These are phyloP conservation scores for Circaetus gallicus DNA, from an alignment of 2,113 vertebrate species.

Conservation along the genomic window DNA sequence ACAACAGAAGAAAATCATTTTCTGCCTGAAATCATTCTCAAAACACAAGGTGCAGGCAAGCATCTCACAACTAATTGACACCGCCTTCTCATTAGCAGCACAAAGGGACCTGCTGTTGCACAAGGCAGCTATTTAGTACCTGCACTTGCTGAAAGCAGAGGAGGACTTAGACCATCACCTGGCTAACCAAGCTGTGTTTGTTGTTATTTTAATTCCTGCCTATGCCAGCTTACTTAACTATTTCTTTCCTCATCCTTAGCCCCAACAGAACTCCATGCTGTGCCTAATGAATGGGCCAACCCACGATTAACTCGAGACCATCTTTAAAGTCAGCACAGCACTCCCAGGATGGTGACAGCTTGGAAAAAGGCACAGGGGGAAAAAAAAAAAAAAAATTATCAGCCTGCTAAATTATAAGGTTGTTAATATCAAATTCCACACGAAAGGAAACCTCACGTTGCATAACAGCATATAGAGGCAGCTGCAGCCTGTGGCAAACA, in stretches of 20 bases:
- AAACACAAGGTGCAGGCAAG: neutral
- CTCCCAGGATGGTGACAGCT: neutral
- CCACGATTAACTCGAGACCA: rapidly evolving
- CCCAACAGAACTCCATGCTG: neutral
- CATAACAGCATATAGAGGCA: neutral
- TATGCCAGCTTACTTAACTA: neutral
- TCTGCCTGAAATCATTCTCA: neutral
- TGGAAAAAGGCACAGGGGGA: neutral
- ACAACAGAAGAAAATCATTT: neutral
- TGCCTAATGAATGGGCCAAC: neutral
- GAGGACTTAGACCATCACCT: neutral
- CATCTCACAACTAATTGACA: neutral
- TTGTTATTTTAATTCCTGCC: neutral
- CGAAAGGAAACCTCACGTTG: neutral
- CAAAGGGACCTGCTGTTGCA: neutral
- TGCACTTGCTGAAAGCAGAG: neutral
- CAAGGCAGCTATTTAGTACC: neutral
- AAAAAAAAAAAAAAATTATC: neutral
- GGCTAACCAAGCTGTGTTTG: neutral
- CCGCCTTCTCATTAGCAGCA: neutral
- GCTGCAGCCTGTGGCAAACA: neutral
- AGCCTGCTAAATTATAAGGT: neutral
- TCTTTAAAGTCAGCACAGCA: neutral
- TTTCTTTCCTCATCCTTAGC: neutral
- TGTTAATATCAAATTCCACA: neutral